phyloP scores from a whole-genome alignment of 2,113 vertebrate species.

The Hepsetus odoe region DNA sequence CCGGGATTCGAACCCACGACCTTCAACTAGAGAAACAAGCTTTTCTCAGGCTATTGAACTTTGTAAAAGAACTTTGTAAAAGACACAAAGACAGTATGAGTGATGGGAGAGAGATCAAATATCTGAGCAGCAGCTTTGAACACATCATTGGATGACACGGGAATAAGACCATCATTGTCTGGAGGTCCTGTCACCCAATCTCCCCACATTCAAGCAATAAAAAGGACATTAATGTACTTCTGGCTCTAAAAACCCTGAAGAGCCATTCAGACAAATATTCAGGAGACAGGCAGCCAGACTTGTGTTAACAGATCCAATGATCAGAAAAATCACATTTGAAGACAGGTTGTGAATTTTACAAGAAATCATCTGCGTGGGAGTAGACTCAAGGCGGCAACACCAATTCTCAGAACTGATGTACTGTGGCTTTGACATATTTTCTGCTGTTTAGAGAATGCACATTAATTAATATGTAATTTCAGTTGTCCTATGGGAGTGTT shows the following conservation, averaged over 20 bases:
- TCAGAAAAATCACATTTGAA: slow-evolving; percentile 1
- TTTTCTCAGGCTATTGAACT: slow-evolving; percentile 39
- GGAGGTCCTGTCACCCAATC: slow-evolving; percentile 25
- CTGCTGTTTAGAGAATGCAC: background rate
- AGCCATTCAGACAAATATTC: background rate
- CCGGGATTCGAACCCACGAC: no score
- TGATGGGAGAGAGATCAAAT: slow-evolving; percentile 48
- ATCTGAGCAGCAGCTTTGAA: slow-evolving; percentile 35
- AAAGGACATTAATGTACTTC: slow-evolving; percentile 20
- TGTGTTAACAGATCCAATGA: slow-evolving; percentile 27
- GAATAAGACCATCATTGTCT: slow-evolving; percentile 14
- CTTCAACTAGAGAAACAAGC: slow-evolving; percentile 22
- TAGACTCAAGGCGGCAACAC: background rate
- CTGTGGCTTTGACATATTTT: background rate
- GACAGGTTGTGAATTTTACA: background rate
- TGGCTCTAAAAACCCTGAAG: background rate
- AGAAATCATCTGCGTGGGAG: background rate
- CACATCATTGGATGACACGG: slow-evolving; percentile 20
- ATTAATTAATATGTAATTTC: slow-evolving; percentile 23
- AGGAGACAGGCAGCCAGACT: background rate
- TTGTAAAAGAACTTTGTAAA: slow-evolving; percentile 34
- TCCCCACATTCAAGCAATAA: background rate
- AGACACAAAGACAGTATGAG: slow-evolving; percentile 19
- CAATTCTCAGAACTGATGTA: background rate
- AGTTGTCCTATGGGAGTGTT: background rate